Evolutionary conservation across 1,140 invertebrate genomes (phyloP).

Genomic region (Tigriopus japonicus): DNA sequence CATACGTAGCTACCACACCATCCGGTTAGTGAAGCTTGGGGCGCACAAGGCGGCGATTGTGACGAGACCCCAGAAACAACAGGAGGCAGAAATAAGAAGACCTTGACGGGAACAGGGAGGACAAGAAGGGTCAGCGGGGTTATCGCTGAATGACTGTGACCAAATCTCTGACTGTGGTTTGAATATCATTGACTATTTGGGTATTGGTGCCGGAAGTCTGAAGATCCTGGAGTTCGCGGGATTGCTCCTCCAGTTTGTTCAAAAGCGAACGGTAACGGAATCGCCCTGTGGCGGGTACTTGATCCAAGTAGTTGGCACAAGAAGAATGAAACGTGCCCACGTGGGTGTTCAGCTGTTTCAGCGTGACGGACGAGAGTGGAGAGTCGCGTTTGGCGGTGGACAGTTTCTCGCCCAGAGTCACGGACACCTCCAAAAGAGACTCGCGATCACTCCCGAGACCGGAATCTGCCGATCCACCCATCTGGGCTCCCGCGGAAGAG

Average conservation of each 20-base stretch:
- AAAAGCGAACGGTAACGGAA: conserved; percentile 9
- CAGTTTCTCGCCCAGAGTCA: too few species aligned
- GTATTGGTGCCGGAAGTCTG: neutral
- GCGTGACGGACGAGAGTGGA: neutral
- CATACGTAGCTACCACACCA: too few species aligned
- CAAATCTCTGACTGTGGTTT: neutral
- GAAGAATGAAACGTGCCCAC: neutral
- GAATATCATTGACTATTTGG: neutral
- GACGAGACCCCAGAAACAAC: too few species aligned
- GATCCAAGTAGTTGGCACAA: conserved; percentile 3
- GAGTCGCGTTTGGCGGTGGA: neutral
- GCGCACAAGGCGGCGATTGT: too few species aligned
- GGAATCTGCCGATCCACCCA: neutral
- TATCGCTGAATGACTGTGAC: conserved; percentile 1
- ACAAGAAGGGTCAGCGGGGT: neutral
- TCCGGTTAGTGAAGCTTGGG: too few species aligned
- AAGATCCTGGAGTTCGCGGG: neutral
- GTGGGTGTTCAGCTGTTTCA: neutral
- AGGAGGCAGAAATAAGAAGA: too few species aligned
- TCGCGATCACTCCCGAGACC: neutral
- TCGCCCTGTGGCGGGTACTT: conserved; percentile 5
- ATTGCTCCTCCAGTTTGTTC: conserved; percentile 1
- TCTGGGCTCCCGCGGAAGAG: neutral
- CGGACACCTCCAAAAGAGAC: neutral
- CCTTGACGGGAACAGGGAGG: too few species aligned